These are phyloP conservation scores for Steatornis caripensis DNA, from an alignment of 2,113 vertebrate species.

Conservation along the genomic window DNA sequence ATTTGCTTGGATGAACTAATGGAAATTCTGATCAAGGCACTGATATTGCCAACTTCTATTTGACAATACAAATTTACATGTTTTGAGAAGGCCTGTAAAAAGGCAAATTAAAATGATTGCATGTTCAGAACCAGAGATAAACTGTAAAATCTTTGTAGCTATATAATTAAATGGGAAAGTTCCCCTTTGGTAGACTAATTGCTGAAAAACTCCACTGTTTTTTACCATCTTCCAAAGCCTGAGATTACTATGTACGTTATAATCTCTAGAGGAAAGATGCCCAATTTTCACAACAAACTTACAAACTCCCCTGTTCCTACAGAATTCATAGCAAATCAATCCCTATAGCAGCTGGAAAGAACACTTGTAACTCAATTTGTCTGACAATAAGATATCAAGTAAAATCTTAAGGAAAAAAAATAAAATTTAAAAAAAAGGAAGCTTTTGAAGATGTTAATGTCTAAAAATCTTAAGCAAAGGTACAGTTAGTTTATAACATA, in stretches of 20 bases:
- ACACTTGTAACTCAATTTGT: not conserved
- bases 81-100: not conserved
- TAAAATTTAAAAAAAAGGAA: not conserved
- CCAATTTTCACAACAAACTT: not conserved
- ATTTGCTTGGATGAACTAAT: conserved; percentile 38
- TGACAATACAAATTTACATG: not conserved
- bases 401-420: not conserved
- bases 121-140: not conserved
- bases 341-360: not conserved
- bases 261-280: not conserved
- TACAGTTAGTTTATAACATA: not conserved
- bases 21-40: not conserved
- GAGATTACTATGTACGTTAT: not conserved
- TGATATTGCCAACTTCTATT: not conserved
- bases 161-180: not conserved
- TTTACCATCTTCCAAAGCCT: not conserved
- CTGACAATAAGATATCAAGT: not conserved
- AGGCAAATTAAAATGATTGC: not conserved
- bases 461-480: not conserved
- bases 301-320: not conserved
- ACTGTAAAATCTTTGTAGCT: not conserved
- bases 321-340: not conserved
- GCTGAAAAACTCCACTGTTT: not conserved
- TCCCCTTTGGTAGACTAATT: not conserved
- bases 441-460: not conserved